Conservation (phyloP, 2,113 vertebrate genomes). For the Psephotus haematonotus region DNA sequence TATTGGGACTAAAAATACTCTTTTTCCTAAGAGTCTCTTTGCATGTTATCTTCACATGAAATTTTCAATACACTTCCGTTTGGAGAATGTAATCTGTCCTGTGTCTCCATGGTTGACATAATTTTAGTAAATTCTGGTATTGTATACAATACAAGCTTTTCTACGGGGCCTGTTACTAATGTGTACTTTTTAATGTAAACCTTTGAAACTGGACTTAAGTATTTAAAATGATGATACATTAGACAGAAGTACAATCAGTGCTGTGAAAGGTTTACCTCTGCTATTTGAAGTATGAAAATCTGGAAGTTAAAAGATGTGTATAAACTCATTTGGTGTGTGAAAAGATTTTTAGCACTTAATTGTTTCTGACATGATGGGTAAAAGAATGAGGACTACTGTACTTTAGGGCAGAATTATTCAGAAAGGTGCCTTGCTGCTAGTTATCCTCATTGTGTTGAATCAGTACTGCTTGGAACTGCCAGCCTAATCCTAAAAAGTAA, state of each 20-base stretch:
- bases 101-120: neutral
- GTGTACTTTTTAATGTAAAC: neutral
- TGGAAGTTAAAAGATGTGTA: rapidly evolving
- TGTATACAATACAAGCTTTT: rapidly evolving
- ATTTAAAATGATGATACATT: too few relatives aligned
- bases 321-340: neutral
- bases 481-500: neutral
- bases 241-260: neutral
- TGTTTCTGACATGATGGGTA: neutral
- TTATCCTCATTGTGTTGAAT: neutral
- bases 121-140: neutral
- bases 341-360: neutral
- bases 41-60: neutral
- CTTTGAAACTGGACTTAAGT: neutral
- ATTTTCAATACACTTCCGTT: neutral
- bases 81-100: neutral
- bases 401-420: neutral
- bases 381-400: rapidly evolving
- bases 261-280: neutral
- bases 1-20: neutral
- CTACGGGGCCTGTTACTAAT: neutral
- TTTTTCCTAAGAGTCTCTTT: neutral
- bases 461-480: neutral
- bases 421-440: neutral
- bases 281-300: neutral